Percentiles rank a stretch among this genome's conserved stretches.
These are phyloP conservation scores for Crocuta crocuta DNA, from an alignment of 2,113 vertebrate genomes.

Conservation along the genomic window DNA sequence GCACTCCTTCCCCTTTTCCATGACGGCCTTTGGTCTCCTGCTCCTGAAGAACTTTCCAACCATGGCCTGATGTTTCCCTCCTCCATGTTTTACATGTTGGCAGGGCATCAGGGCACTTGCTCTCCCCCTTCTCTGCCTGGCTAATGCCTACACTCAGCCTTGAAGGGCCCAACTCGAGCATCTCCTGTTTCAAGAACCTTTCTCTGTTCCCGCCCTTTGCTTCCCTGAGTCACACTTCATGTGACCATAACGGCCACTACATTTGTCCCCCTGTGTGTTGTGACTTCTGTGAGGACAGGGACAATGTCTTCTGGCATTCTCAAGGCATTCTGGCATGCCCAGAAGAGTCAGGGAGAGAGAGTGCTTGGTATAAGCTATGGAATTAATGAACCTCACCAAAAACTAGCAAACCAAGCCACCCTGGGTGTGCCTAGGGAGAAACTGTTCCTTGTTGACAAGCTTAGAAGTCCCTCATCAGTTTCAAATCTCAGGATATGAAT, in stretches of 20 bases:
- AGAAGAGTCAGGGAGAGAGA: neutral
- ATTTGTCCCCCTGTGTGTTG: too few species aligned
- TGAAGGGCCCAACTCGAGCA: accelerated
- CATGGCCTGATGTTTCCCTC: accelerated
- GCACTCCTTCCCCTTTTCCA: neutral
- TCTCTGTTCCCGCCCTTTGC: neutral
- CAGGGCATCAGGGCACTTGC: accelerated
- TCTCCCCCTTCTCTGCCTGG: neutral
- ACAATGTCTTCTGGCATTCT: neutral
- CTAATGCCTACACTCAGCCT: neutral
- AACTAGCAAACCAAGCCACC: neutral
- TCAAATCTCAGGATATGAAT: neutral
- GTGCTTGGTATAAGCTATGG: accelerated
- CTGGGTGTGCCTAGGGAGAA: accelerated
- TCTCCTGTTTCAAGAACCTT: neutral
- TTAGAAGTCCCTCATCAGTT: neutral
- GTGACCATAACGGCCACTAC: neutral
- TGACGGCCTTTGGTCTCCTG: neutral
- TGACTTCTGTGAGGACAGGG: neutral
- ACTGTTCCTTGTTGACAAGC: too few species aligned
- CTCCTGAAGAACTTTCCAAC: accelerated
- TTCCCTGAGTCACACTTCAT: neutral
- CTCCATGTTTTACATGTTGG: neutral
- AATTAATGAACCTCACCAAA: neutral
- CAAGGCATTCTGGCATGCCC: neutral